Evolutionary conservation across 2,888 invertebrate species (phyloP).

Genomic region (Melanophora roralis): DNA sequence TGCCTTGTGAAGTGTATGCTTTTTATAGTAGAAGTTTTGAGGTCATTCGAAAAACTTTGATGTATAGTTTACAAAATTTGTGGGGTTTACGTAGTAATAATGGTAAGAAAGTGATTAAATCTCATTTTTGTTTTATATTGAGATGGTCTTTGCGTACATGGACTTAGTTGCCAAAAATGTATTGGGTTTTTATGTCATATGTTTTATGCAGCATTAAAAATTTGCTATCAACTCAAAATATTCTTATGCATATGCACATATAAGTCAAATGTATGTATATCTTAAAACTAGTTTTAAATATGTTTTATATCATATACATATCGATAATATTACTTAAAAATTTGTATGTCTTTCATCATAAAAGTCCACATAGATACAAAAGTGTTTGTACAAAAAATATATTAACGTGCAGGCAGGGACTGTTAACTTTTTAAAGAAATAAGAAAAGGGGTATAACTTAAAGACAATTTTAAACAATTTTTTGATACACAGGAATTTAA

Average conservation of each 20-base stretch:
- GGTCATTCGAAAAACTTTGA: slow-evolving; percentile 33
- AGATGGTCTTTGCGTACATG: too few relatives aligned
- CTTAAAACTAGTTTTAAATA: too few relatives aligned
- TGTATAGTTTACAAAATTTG: slow-evolving; percentile 9
- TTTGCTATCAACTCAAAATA: slow-evolving; percentile 42
- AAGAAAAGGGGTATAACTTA: too few relatives aligned
- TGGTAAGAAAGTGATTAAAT: not conserved
- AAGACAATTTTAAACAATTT: too few relatives aligned
- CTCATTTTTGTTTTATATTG: too few relatives aligned
- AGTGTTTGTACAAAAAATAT: slow-evolving; percentile 9
- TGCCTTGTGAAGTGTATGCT: not conserved
- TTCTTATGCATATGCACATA: too few relatives aligned
- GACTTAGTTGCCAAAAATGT: not conserved
- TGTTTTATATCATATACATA: too few relatives aligned
- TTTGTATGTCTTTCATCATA: slow-evolving; percentile 23
- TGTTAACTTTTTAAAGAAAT: too few relatives aligned
- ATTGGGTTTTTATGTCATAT: not conserved
- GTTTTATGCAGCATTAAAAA: slow-evolving; percentile 23
- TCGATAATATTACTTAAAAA: not conserved
- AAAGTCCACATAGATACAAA: slow-evolving; percentile 10
- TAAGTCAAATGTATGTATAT: too few relatives aligned
- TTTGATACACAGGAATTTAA: too few relatives aligned
- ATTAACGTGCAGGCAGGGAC: too few relatives aligned
- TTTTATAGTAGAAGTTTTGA: slow-evolving; percentile 1
- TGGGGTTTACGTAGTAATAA: too few relatives aligned